Conservation (phyloP, 2,888 invertebrate species). For the Dynastes tityus region DNA sequence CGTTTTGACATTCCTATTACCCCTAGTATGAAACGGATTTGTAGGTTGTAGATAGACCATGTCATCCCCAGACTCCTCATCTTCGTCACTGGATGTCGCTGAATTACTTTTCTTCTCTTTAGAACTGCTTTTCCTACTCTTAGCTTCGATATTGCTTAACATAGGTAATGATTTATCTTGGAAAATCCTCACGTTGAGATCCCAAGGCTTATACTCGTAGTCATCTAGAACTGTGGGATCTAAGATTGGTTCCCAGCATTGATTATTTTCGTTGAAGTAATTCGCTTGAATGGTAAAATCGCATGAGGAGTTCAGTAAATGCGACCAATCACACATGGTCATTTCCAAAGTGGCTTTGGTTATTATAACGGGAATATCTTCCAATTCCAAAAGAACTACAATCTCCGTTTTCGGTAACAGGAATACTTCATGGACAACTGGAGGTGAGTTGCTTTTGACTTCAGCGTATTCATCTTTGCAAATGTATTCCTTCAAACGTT, state of each 20-base stretch:
- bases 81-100: constrained; percentile 64
- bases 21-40: constrained; percentile 63
- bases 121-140: constrained; percentile 57
- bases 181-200: constrained; percentile 78
- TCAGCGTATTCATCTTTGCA: constrained; percentile 55
- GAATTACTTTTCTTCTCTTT: constrained; percentile 58
- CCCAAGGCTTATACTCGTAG: constrained; percentile 81
- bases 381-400: constrained; percentile 78
- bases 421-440: constrained; percentile 61
- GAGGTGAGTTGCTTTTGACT: constrained; percentile 39
- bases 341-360: constrained; percentile 75
- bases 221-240: constrained; percentile 82
- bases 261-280: constrained; percentile 68
- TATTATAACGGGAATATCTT: constrained; percentile 74
- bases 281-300: constrained; percentile 71
- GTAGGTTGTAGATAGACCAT: constrained; percentile 69
- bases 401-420: constrained; percentile 73
- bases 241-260: constrained; percentile 87
- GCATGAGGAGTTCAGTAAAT: constrained; percentile 67
- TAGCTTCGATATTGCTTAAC: constrained; percentile 61
- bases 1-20: constrained; percentile 69
- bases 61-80: constrained; percentile 68
- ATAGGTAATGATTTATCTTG: constrained; percentile 71
- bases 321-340: constrained; percentile 80
- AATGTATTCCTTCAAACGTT: constrained; percentile 72